Conservation (phyloP, 2,797 vertebrate species). For the Orestias chungarensis region DNA sequence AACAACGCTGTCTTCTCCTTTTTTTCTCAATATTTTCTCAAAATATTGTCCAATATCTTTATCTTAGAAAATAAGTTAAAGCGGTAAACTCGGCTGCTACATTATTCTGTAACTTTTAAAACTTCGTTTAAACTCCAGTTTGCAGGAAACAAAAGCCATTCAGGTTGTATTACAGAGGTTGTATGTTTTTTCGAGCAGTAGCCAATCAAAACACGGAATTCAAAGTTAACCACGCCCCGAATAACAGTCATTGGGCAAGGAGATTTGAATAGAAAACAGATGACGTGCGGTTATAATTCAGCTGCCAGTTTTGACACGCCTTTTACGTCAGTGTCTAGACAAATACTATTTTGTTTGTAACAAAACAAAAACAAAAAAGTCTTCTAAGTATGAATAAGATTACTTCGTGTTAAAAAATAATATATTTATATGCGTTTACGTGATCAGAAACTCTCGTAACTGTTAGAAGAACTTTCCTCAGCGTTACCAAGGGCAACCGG, state of each 20-base stretch:
- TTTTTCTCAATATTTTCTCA: slow-evolving; percentile 34
- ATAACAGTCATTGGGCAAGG: slow-evolving; percentile 49
- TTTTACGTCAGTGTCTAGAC: neutral
- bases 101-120: slow-evolving; percentile 49
- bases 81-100: neutral
- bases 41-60: neutral
- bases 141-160: slow-evolving; percentile 16
- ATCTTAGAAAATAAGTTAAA: neutral
- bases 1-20: slow-evolving; percentile 60
- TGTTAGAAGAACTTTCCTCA: neutral
- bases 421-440: too few relatives aligned
- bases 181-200: slow-evolving; percentile 45
- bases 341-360: neutral
- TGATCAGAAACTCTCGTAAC: too few relatives aligned
- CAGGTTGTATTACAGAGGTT: neutral
- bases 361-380: too few relatives aligned
- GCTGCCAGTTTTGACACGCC: neutral
- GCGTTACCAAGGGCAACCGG: slow-evolving; percentile 66
- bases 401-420: too few relatives aligned
- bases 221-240: slow-evolving; percentile 76
- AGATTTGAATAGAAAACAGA: slow-evolving; percentile 62
- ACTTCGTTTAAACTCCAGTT: slow-evolving; percentile 46
- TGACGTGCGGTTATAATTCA: slow-evolving; percentile 38
- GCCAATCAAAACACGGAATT: slow-evolving; percentile 73
- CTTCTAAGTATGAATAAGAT: too few relatives aligned